phyloP scores from a whole-genome alignment of 1,140 invertebrate species.

The Ceratitis capitata region DNA sequence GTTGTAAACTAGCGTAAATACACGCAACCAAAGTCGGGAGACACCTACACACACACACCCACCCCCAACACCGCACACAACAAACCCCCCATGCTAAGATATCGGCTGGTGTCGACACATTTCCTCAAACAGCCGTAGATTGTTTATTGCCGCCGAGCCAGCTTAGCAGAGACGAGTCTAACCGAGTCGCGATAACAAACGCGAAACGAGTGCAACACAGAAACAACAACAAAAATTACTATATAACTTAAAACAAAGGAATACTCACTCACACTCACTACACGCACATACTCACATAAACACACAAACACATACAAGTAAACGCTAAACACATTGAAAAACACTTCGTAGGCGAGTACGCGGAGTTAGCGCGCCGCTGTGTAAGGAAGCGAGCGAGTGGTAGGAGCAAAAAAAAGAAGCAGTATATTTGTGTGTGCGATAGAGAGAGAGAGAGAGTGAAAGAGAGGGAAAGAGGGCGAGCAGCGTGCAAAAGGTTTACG shows the following conservation, averaged over 20 bases:
- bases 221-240: conserved; percentile 40
- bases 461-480: not conserved
- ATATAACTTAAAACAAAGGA: not conserved
- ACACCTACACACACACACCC: conserved; percentile 35
- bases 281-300: not conserved
- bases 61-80: conserved; percentile 2
- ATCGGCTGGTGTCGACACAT: conserved; percentile 86
- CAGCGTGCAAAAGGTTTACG: not conserved
- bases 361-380: not conserved
- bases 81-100: conserved; percentile 77
- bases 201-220: conserved; percentile 40
- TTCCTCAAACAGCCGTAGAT: conserved; percentile 86
- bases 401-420: not conserved
- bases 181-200: conserved; percentile 39
- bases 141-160: conserved; percentile 43
- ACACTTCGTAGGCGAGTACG: conserved; percentile 5
- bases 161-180: conserved; percentile 39
- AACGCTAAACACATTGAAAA: not conserved
- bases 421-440: not conserved
- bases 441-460: not conserved
- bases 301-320: not conserved
- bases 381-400: conserved; percentile 1
- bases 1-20: conserved; percentile 33
- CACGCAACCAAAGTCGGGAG: not conserved
- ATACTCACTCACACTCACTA: not conserved